Evolutionary conservation across 2,113 vertebrate genomes (phyloP), one percentile per base, ranked within the genome.

Genomic region (Suncus etruscus): DNA sequence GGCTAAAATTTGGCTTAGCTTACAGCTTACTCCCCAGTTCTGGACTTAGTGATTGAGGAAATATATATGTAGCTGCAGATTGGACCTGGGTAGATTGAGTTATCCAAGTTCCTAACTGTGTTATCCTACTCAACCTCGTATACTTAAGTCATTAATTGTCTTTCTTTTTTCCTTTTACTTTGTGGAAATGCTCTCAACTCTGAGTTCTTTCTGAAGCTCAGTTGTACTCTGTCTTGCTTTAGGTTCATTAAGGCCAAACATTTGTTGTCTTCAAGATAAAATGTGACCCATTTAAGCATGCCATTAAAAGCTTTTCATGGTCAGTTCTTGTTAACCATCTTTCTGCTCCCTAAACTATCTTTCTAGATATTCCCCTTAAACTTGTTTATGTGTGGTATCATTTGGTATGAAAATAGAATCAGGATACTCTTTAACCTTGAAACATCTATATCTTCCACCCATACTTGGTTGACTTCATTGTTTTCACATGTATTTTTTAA

Each of bases 401-500:
- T 14, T 1, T 58, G 18, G 11, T 16, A 14, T 58, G 39, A 58
- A 18, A 18, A 58, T 58, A 58, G 54, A 58, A 58, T 18, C 18
- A 16, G 18, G 14, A 58, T 58, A 18, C 54, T 58, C 14, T 58
- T 58, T 58, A 58, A 58, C 15, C 10, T 12, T 58, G 54, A 5
- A 58, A 16, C 15, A 58, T 14, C 15, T 58, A 58, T 58, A 14
- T 58, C 54, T 58, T 18, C 54, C 14, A 58, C 54, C 54, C 15
- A 50, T 78, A 61, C 25, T 25, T 95, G 24, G 18, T 0, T 80
- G 18, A 86, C 47, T 74, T 88, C 90, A 20, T 0, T 80, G 18
- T 51, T 74, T 88, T 92, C 63, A 74, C 9, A 85, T 1, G 11
- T 82, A 90, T 77, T 90, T 89, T 91, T 29, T 39, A 85, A 91